A percentile compares a stretch with the other conserved stretches of the same genome.
These are phyloP conservation scores for Ptychodera flava DNA, from an alignment of 35 echinoderm and acorn worm species.

Conservation along the genomic window DNA sequence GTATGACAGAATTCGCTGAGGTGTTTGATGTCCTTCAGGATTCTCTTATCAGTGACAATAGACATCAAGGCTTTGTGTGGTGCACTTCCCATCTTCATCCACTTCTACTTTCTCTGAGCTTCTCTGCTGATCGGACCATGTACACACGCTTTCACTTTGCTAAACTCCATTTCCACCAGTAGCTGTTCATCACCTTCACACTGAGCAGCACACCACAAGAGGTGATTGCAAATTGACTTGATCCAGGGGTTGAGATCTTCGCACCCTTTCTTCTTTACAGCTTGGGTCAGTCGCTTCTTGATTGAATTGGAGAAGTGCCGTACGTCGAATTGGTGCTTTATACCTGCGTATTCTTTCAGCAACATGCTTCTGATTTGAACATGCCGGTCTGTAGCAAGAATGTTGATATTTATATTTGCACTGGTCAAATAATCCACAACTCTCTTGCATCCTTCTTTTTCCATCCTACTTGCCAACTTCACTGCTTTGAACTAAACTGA, in stretches of 20 bases:
- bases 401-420: neutral
- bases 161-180: constrained; percentile 38
- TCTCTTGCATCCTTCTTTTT: neutral
- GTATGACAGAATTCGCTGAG: constrained; percentile 19
- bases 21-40: constrained; percentile 37
- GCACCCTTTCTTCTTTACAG: constrained; percentile 38
- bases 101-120: neutral
- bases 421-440: neutral
- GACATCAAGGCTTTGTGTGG: constrained; percentile 18
- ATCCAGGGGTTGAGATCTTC: constrained; percentile 38
- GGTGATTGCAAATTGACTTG: constrained; percentile 24
- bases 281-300: constrained; percentile 22
- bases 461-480: constrained; percentile 35
- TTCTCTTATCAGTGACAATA: constrained; percentile 27
- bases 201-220: constrained; percentile 37
- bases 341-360: constrained; percentile 24
- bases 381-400: constrained; percentile 44
- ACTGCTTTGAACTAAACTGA: neutral
- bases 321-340: constrained; percentile 51
- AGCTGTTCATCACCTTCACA: constrained; percentile 35
- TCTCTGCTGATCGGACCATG: constrained; percentile 18
- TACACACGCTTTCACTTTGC: constrained; percentile 30
- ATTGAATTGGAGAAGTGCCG: constrained; percentile 39
- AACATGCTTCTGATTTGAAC: constrained; percentile 20
- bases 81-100: constrained; percentile 28